Evolutionary conservation across 2,888 invertebrate genomes (phyloP).

Genomic region (Rhaphigaster nebulosa): DNA sequence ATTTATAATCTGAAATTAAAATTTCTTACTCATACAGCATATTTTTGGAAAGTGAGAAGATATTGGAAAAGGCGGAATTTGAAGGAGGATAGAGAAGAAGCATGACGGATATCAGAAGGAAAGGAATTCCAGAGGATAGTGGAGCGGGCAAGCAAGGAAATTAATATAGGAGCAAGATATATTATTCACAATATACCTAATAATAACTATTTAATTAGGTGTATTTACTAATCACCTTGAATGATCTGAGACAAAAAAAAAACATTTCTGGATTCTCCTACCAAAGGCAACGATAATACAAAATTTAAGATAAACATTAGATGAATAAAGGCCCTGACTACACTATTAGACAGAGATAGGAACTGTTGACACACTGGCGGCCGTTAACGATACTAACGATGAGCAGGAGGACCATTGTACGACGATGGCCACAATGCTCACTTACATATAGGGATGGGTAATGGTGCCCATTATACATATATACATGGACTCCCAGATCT

Average conservation of each 20-base stretch:
- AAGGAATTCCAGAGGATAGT: too few relatives aligned
- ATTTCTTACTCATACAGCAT: too few relatives aligned
- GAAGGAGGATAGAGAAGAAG: too few relatives aligned
- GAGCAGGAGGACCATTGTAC: slow-evolving; percentile 2
- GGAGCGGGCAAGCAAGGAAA: too few relatives aligned
- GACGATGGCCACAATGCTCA: slow-evolving; percentile 31
- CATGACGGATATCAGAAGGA: too few relatives aligned
- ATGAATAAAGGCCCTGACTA: neutral
- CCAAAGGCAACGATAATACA: neutral
- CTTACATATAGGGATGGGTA: slow-evolving; percentile 56
- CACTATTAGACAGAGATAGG: slow-evolving; percentile 17
- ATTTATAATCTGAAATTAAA: too few relatives aligned
- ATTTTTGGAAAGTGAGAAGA: too few relatives aligned
- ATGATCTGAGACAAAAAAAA: neutral
- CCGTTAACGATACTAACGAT: slow-evolving; percentile 50
- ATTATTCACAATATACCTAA: too few relatives aligned
- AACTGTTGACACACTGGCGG: slow-evolving; percentile 36
- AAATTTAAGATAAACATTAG: neutral
- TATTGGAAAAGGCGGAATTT: too few relatives aligned
- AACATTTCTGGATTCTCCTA: neutral
- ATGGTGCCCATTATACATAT: slow-evolving; percentile 53
- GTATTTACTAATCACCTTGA: too few relatives aligned
- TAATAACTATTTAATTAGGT: too few relatives aligned
- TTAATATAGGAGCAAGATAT: too few relatives aligned
- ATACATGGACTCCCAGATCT: slow-evolving; percentile 45